Conservation (phyloP, 2,888 invertebrate genomes). For the Chorisops tibialis region DNA sequence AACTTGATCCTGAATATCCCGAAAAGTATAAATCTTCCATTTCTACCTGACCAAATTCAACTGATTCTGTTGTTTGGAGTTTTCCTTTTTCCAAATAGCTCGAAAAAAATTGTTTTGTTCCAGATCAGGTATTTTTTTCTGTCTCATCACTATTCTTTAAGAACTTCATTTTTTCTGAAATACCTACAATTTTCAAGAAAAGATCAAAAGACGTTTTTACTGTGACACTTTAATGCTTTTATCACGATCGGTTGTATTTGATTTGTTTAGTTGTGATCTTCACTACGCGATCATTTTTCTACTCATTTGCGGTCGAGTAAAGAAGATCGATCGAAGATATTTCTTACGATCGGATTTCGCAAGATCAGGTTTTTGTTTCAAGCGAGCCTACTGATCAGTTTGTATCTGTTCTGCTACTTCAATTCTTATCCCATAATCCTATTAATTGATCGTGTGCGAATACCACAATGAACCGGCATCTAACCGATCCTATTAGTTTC, state of each 20-base stretch:
- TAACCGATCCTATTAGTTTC: not conserved
- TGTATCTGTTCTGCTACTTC: not conserved
- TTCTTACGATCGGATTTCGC: conserved; percentile 7
- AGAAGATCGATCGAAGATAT: conserved; percentile 1
- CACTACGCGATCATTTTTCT: no score
- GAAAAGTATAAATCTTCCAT: not conserved
- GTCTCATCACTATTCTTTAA: no score
- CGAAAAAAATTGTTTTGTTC: not conserved
- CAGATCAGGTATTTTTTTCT: conserved; percentile 12
- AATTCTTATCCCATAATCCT: conserved; percentile 24
- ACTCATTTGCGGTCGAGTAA: conserved; percentile 11
- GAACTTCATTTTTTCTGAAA: no score
- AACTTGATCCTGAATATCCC: conserved; percentile 19
- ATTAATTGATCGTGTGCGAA: conserved; percentile 34
- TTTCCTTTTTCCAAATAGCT: not conserved
- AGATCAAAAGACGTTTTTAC: no score
- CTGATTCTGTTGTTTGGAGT: conserved; percentile 8
- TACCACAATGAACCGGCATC: conserved; percentile 27
- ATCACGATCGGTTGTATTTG: no score
- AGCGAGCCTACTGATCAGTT: not conserved
- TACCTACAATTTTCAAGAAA: no score
- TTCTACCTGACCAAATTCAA: conserved; percentile 30
- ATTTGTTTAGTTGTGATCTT: no score
- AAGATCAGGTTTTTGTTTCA: not conserved
- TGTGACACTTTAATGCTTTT: no score